phyloP scores from a whole-genome alignment of 2,113 vertebrate species.

The Menidia beryllina region DNA sequence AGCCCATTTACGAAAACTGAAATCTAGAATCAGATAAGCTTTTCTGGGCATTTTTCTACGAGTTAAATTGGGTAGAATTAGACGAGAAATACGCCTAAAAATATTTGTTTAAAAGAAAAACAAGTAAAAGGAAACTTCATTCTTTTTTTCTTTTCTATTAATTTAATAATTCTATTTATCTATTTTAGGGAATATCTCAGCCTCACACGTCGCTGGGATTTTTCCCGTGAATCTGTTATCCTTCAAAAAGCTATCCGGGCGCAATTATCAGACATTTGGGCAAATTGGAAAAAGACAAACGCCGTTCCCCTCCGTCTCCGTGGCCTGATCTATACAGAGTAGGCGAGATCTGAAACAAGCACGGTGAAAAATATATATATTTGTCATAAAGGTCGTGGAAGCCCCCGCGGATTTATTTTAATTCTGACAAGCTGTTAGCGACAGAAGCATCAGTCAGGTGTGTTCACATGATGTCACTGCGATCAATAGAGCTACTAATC shows the following conservation, averaged over 20 bases:
- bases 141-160: no score
- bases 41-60: not conserved
- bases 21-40: not conserved
- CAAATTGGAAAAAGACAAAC: constrained; percentile 11
- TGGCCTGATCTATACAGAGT: constrained; percentile 8
- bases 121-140: no score
- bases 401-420: constrained; percentile 38
- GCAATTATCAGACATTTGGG: constrained; percentile 4
- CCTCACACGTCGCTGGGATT: not conserved
- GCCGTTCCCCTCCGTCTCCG: not conserved
- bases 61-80: not conserved
- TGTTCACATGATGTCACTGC: constrained; percentile 66
- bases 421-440: constrained; percentile 50
- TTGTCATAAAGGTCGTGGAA: constrained; percentile 26
- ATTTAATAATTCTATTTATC: not conserved
- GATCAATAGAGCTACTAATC: constrained; percentile 75
- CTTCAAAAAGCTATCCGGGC: not conserved
- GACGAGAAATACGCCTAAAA: not conserved
- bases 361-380: not conserved
- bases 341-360: not conserved
- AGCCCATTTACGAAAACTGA: not conserved
- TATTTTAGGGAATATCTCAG: not conserved
- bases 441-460: constrained; percentile 65
- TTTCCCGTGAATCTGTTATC: not conserved
- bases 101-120: not conserved